Evolutionary conservation across 2,797 vertebrate species (phyloP), one percentile per base, ranked within the genome.

Genomic region (Emys orbicularis): DNA sequence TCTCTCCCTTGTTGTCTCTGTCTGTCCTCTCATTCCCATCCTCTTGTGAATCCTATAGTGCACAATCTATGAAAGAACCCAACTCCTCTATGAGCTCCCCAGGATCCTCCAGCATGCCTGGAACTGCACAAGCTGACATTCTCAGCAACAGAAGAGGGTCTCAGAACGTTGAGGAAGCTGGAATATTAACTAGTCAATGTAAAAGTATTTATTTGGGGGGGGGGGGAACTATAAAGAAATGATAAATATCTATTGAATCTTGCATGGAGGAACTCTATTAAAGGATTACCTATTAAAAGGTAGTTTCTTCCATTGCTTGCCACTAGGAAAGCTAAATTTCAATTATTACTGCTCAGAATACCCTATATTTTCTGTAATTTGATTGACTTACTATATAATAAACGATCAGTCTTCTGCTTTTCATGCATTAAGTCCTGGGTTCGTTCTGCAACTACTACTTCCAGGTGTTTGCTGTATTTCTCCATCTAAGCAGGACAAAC

Each of bases 381-480:
- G 52, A n/a, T 68, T 85, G 87, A 96, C 98, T 96, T 98, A 99
- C 99, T 99, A 87, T 99, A 99, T 5, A 99, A 98, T 83, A 99
- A 98, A n/a, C 97, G 90, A 95, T 99, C 98, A 0, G 98, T 99
- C 95, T 99, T 99, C 97, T 99, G 98, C 87, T 99, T 99, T 98
- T 99, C 99, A 25, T 98, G 98, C 97, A 98, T 99, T 98, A 99
- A 98, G 94, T 99, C 99, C 87, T 99, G 98, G 0, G 98, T 99
- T 50, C 99, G 98, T 96, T 99, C 99, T 52, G 98, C 98, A 86
- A 99, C 98, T 92, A 99, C 47, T 37, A 98, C 98, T 98, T 99
- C 99, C 97, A 99, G 98, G 87, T 99, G 99, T 97, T 99, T 99
- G 81, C 98, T 99, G 87, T 99, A 99, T 94, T 99, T 99, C 98